Evolutionary conservation across 2,797 vertebrate genomes (phyloP).

Genomic region (Luscinia megarhynchos): DNA sequence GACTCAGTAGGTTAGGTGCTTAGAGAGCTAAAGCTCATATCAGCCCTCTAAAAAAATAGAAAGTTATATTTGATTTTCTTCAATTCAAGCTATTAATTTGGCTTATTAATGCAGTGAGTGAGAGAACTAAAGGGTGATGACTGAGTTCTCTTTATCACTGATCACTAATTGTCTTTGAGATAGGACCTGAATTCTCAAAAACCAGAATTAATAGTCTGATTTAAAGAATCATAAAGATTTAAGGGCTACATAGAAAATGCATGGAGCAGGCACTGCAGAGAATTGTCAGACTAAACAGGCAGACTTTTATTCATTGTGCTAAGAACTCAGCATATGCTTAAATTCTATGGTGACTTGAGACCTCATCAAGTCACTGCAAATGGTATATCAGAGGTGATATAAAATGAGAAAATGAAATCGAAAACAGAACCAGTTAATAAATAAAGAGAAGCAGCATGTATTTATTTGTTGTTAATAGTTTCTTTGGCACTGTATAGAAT

Average conservation of each 20-base stretch:
- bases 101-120: neutral
- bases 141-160: neutral
- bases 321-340: neutral
- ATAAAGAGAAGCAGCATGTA: neutral
- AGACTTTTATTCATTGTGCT: neutral
- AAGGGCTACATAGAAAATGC: neutral
- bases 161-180: neutral
- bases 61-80: neutral
- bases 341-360: neutral
- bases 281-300: neutral
- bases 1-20: neutral
- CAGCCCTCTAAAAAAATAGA: neutral
- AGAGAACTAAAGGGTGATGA: neutral
- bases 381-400: neutral
- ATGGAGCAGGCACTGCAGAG: neutral
- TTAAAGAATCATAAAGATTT: neutral
- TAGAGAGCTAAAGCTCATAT: neutral
- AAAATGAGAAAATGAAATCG: neutral
- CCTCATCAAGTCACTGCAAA: neutral
- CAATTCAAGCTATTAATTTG: neutral
- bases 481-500: neutral
- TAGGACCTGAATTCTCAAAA: neutral
- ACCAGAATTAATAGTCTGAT: neutral
- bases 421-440: neutral
- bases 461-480: neutral